These are phyloP conservation scores for Leptobrachium leishanense DNA, from an alignment of 2,113 vertebrate species.

Conservation along the genomic window DNA sequence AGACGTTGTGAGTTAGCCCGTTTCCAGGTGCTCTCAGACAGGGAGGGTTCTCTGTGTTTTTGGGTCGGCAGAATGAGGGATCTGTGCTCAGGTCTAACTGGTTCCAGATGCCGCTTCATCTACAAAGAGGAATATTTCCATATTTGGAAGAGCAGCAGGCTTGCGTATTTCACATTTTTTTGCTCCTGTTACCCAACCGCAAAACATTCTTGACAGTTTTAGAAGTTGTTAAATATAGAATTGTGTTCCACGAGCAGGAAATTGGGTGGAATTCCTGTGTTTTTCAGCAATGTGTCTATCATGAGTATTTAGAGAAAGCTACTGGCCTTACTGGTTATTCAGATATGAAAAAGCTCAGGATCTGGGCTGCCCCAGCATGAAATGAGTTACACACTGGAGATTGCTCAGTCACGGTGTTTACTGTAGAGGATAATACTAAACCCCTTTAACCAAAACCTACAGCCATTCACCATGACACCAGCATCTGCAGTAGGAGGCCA, in stretches of 20 bases:
- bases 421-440: too few relatives aligned
- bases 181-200: constrained; percentile 89
- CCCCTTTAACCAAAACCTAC: too few relatives aligned
- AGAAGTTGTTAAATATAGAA: constrained; percentile 92
- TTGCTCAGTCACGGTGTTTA: constrained; percentile 63
- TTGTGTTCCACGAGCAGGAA: constrained; percentile 87
- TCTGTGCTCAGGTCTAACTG: constrained; percentile 70
- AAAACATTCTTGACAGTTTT: constrained; percentile 96
- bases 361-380: constrained; percentile 59
- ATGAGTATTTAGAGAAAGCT: constrained; percentile 69
- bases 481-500: too few relatives aligned
- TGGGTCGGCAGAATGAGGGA: too few relatives aligned
- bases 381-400: constrained; percentile 68
- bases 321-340: constrained; percentile 65
- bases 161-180: constrained; percentile 98
- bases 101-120: constrained; percentile 94
- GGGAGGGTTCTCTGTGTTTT: too few relatives aligned
- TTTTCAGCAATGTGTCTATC: constrained; percentile 91
- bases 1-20: too few relatives aligned
- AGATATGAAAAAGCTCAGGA: constrained; percentile 52
- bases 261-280: constrained; percentile 88
- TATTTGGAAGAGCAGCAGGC: constrained; percentile 99
- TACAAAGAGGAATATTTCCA: constrained; percentile 89
- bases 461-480: too few relatives aligned
- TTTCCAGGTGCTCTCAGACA: too few relatives aligned